A percentile compares a stretch with the other conserved stretches of the same genome.
Evolutionary conservation across 2,888 invertebrate species (phyloP).

Genomic region (Antitype chi): DNA sequence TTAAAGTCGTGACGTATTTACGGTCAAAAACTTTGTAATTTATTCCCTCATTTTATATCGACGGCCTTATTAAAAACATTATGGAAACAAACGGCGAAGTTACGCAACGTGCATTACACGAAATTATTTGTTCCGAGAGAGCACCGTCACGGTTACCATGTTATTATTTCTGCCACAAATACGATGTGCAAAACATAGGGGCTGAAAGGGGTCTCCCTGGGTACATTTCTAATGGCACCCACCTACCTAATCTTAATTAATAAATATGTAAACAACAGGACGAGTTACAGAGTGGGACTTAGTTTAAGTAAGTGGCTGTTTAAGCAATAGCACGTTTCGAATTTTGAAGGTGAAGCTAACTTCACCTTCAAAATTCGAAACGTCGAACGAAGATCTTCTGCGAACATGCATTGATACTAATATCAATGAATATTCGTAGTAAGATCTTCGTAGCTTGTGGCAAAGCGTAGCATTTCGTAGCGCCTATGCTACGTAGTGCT

Average conservation of each 20-base stretch:
- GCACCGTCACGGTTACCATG: slow-evolving; percentile 68
- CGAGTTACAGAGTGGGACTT: slow-evolving; percentile 76
- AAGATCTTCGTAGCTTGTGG: slow-evolving; percentile 38
- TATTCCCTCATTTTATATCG: slow-evolving; percentile 47
- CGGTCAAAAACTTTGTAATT: slow-evolving; percentile 40
- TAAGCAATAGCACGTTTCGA: slow-evolving; percentile 87
- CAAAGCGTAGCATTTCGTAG: slow-evolving; percentile 35
- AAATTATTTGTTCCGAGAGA: slow-evolving; percentile 68
- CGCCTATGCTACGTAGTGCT: slow-evolving; percentile 24
- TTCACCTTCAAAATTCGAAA: too few species aligned
- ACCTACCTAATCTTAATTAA: slow-evolving; percentile 81
- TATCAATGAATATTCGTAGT: slow-evolving; percentile 27
- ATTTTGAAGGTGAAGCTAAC: slow-evolving; percentile 80
- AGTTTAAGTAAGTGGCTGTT: slow-evolving; percentile 84
- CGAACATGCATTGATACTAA: too few species aligned
- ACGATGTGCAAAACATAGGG: slow-evolving; percentile 67
- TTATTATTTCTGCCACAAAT: slow-evolving; percentile 68
- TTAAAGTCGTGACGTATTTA: slow-evolving; percentile 52
- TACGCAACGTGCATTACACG: slow-evolving; percentile 66
- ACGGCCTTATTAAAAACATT: slow-evolving; percentile 58
- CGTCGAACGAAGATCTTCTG: too few species aligned
- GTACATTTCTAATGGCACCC: slow-evolving; percentile 72
- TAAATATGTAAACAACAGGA: slow-evolving; percentile 84
- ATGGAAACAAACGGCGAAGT: slow-evolving; percentile 47
- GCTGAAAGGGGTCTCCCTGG: slow-evolving; percentile 70